Conservation (phyloP, 1,140 invertebrate genomes). For the Euwallacea similis region DNA sequence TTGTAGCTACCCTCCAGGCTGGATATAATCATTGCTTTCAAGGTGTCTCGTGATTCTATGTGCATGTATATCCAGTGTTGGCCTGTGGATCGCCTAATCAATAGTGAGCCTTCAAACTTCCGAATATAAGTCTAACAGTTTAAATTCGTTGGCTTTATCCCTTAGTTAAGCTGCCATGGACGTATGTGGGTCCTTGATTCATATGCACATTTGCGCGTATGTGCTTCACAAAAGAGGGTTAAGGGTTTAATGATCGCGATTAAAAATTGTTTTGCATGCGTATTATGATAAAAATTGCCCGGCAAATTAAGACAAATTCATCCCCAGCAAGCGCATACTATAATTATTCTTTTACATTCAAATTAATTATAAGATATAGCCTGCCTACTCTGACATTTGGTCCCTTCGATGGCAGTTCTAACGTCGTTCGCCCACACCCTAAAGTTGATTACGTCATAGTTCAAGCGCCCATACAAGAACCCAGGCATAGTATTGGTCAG, state of each 20-base stretch:
- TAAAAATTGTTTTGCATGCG: conserved; percentile 32
- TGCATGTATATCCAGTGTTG: too few species aligned
- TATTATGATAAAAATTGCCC: conserved; percentile 23
- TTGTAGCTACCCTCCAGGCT: too few species aligned
- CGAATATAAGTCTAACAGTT: background rate
- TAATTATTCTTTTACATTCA: background rate
- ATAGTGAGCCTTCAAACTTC: too few species aligned
- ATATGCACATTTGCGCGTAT: conserved; percentile 36
- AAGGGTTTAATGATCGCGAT: conserved; percentile 33
- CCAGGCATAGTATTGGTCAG: conserved; percentile 63
- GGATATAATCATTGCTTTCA: too few species aligned
- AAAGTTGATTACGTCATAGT: conserved; percentile 62
- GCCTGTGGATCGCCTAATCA: too few species aligned
- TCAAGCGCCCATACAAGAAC: conserved; percentile 61
- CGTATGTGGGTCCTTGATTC: conserved; percentile 37
- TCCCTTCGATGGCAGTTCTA: conserved; percentile 43
- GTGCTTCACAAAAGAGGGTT: conserved; percentile 31
- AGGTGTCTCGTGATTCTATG: too few species aligned
- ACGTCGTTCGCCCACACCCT: conserved; percentile 56
- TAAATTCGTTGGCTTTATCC: conserved; percentile 10
- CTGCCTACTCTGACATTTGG: conserved; percentile 38
- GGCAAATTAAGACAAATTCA: conserved; percentile 25
- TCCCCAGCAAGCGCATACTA: background rate
- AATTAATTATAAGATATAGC: background rate
- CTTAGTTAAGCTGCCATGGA: conserved; percentile 31